A percentile compares a stretch with the other conserved stretches of the same genome.
Conservation (phyloP, 2,888 invertebrate species). For the Cephus pulcher region DNA sequence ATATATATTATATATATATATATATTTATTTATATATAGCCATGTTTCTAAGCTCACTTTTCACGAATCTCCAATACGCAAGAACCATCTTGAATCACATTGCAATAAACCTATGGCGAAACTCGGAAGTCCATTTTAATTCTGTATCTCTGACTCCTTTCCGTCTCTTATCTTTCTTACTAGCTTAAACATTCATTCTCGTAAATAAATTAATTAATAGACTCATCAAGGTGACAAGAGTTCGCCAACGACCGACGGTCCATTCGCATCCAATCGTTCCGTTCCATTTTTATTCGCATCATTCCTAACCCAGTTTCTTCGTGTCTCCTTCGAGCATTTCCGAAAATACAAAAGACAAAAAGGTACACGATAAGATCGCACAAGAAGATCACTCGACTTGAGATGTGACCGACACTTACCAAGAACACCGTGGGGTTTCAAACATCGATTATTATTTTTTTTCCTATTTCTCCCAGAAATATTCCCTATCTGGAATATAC, state of each 20-base stretch:
- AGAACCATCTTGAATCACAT: constrained; percentile 7
- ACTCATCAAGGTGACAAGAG: not conserved
- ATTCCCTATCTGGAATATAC: constrained; percentile 21
- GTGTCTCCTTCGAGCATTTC: not conserved
- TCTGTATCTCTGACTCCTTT: not conserved
- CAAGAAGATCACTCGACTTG: constrained; percentile 12
- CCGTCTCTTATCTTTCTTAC: not conserved
- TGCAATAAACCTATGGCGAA: not conserved
- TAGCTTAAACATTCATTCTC: not conserved
- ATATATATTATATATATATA: not conserved
- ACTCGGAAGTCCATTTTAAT: not conserved
- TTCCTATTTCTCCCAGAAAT: constrained; percentile 9
- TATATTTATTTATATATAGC: not conserved
- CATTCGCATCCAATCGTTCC: not conserved
- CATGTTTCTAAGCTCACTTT: constrained; percentile 5
- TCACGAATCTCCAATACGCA: not conserved
- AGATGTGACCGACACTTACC: constrained; percentile 15
- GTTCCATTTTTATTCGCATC: not conserved
- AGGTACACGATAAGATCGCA: constrained; percentile 1
- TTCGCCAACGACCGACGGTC: not conserved
- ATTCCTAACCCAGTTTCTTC: not conserved
- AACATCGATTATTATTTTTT: not conserved
- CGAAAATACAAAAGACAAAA: not conserved
- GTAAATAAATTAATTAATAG: not conserved
- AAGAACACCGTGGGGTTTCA: not conserved